Evolutionary conservation across 2,888 invertebrate species (phyloP), one percentile per base, ranked within the genome.

Genomic region (Tachina grossa): DNA sequence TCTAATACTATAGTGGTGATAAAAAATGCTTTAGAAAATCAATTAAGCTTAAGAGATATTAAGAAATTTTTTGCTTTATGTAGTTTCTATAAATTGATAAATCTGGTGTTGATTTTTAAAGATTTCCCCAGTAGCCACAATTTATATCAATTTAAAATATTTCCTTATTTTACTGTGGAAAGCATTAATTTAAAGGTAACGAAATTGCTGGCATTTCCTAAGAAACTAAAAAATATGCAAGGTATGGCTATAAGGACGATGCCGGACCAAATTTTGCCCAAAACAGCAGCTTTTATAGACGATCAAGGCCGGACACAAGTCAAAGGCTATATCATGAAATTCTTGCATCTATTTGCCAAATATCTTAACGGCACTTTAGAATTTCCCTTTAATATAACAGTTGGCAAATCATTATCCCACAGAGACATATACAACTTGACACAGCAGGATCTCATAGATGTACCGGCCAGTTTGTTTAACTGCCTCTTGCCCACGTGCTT

Each of bases 181-280:
- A 72, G 43, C 13, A 6, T 14, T 1, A 41, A 51, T 41, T 59
- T 76, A 9, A 16, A 19, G 4, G 5, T n/a, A 14, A n/a, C 13
- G 47, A 53, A 19, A n/a, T 22, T 43, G n/a, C 8, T 10, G 4
- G 41, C 83, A 22, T 83, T 74, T 78, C 81, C 83, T 10, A 43
- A 66, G 9, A 83, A 83, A 39, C 0, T 77, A 1, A 16, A 68
- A 13, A 83, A 86, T 80, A 31, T 83, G 11, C 14, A 80, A 31
- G 83, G 86, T 0, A 41, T 77, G 19, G 31, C 22, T 3, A 10
- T 86, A 16, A 45, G 63, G 31, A 77, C 80, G 0, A 66, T 75
- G 16, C 83, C 83, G 3, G 83, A 86, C 77, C 83, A 86, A 19
- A 22, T 47, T 39, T 16, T 79, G 41, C 85, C 85, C 1, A 45